Conservation (phyloP, 2,113 vertebrate genomes). For the Sitta europaea region DNA sequence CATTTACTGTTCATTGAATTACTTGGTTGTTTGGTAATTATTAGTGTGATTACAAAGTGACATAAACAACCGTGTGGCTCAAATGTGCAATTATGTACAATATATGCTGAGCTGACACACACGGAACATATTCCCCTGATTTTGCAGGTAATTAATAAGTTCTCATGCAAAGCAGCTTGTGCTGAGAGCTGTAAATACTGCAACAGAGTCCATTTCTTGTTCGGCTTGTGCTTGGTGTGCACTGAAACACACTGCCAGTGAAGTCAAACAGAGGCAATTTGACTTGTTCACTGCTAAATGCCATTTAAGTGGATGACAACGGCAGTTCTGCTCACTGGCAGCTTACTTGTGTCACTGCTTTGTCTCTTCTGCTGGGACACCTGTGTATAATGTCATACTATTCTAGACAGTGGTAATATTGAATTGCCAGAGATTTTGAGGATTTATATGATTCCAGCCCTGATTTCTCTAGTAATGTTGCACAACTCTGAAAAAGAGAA, state of each 20-base stretch:
- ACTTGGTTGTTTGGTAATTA: slow-evolving; percentile 65
- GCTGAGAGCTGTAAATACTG: slow-evolving; percentile 18
- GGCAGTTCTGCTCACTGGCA: neutral
- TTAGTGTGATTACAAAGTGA: slow-evolving; percentile 65
- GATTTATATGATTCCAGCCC: neutral
- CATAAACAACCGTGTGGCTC: slow-evolving; percentile 57
- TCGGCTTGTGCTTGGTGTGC: neutral
- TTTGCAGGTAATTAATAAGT: slow-evolving; percentile 66
- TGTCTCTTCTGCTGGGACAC: neutral
- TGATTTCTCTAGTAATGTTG: neutral
- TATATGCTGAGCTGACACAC: slow-evolving; percentile 51
- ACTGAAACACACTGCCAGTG: neutral
- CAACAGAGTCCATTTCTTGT: neutral
- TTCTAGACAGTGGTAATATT: neutral
- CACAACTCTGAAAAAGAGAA: neutral
- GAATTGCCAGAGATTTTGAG: neutral
- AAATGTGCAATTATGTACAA: slow-evolving; percentile 49
- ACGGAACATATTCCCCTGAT: slow-evolving; percentile 51
- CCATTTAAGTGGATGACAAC: neutral
- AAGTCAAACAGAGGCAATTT: neutral
- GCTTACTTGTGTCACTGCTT: neutral
- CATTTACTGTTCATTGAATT: slow-evolving; percentile 64
- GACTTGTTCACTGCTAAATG: neutral
- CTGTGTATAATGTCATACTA: neutral
- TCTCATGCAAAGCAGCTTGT: neutral